Percentiles rank a stretch among this genome's conserved stretches.
Evolutionary conservation across 2,797 vertebrate genomes (phyloP).

Genomic region (Erpetoichthys calabaricus): DNA sequence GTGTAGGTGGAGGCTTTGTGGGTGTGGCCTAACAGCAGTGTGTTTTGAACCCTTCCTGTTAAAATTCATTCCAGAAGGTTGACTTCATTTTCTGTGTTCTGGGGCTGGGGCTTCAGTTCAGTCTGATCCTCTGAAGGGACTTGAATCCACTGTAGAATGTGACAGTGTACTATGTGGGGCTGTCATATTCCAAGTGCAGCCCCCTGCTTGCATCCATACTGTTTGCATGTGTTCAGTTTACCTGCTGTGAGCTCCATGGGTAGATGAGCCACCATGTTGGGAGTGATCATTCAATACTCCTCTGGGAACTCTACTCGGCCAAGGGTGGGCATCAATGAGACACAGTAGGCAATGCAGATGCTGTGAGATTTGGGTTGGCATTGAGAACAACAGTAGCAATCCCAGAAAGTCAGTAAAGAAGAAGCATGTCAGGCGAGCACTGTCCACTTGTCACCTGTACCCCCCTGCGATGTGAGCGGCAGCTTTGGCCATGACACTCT

Average conservation of each 20-base stretch:
- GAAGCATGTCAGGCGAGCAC: background rate
- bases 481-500: conserved; percentile 72
- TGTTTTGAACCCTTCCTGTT: too few species aligned
- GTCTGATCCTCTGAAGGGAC: background rate
- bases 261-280: conserved; percentile 56
- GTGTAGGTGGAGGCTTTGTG: too few species aligned
- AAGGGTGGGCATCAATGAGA: too few species aligned
- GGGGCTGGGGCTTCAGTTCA: background rate
- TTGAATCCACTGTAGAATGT: background rate
- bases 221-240: conserved; percentile 11
- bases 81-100: too few species aligned
- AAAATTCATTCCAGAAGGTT: too few species aligned
- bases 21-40: too few species aligned
- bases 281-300: conserved; percentile 48
- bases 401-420: conserved; percentile 33
- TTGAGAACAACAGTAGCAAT: conserved; percentile 61
- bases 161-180: background rate
- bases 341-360: conserved; percentile 51
- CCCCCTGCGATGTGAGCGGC: conserved; percentile 68
- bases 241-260: conserved; percentile 31
- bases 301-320: conserved; percentile 45
- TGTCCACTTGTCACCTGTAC: background rate
- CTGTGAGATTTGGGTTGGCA: conserved; percentile 33
- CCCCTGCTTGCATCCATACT: background rate
- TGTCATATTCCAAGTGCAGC: background rate